Base-by-base conservation (phyloP, 2,888 invertebrate species). In the Drosophila antonietae region DNA sequence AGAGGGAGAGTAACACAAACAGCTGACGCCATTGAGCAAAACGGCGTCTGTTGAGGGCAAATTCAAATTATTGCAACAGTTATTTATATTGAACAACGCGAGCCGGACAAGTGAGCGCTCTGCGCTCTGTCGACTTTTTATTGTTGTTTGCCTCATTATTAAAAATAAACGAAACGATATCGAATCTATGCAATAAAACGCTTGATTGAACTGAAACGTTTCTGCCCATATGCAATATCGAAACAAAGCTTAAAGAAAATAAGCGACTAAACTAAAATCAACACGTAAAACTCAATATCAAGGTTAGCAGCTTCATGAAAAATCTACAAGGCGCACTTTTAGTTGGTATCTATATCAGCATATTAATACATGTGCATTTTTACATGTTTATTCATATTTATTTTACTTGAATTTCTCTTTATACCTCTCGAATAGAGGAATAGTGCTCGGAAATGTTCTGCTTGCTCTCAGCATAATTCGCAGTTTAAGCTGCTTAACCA, bases 1-100 rank as follows among this genome's bases (percentile, higher is more conserved):
- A 43, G 43, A 18, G 18, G 18, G 43, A 1, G 41, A 41, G 41
- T 18, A 20, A 20, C 18, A 44, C 8, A 70, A 84, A 82, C 84
- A 84, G 84, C 84, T 84, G 89, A 69, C 59, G 59, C 53, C 77
- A 76, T 71, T 80, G n/a, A 71, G 56, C 20, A 49, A 52, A 55
- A 58, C 49, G 47, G 56, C 73, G 55, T 67, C 39, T n/a, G 46
- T 33, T 73, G 43, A 12, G 39, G 63, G 39, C 53, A 68, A 73
- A 80, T 76, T 77, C 52, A 64, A 77, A 80, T 63, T 35, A 60
- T 63, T 67, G 72, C 80, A 67, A 67, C 72, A 77, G 77, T 77
- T 77, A 67, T 65, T 52, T 60, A 57, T 49, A 66, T 71, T 31
- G 55, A 77, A 68, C 73, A 60, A 52, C 47, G 59, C 81, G 62